Evolutionary conservation across 2,888 invertebrate species (phyloP), one percentile per base, ranked within the genome.

Genomic region (Mythimna lalbum): DNA sequence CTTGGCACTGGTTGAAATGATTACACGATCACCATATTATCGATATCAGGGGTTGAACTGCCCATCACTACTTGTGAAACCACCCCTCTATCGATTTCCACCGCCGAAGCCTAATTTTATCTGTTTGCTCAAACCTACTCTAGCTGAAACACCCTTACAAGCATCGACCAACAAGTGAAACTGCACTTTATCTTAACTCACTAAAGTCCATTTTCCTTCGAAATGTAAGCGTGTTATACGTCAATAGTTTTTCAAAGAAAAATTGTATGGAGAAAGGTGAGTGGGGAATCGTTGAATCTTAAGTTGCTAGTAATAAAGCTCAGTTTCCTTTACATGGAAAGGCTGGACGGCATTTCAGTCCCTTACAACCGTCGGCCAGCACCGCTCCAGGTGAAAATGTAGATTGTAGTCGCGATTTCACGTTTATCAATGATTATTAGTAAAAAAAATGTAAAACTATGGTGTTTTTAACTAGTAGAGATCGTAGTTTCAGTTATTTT

Each of bases 21-120:
- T 39, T 4, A 21, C 31, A 17, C 36, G 21, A 56, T 59, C 43
- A 27, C 47, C 7, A 27, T 50, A 39, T n/a, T 2, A 50, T 57
- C 73, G 82, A 78, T 14, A 59, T 19, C 43, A 10, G 4, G 5
- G 21, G 9, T 33, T 27, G 17, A 47, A 12, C n/a, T 27, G 23
- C 62, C 55, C 93, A 86, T 70, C 92, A 82, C 92, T 93, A 87
- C 12, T 4, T n/a, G 47, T 62, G 73, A 77, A 87, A 87, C 87
- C 89, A 87, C 91, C 92, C 76, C 90, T 92, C 87, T 94, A 95
- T 95, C 93, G 95, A 95, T 95, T 92, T 89, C 88, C 88, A 84
- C 87, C 88, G 85, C 86, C 84, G 89, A 89, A 93, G 91, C 91
- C 92, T 93, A 92, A 92, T 92, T 92, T 92, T 89, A 89, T 89